phyloP scores from a whole-genome alignment of 2,113 vertebrate species.

The Leucoraja erinaceus region DNA sequence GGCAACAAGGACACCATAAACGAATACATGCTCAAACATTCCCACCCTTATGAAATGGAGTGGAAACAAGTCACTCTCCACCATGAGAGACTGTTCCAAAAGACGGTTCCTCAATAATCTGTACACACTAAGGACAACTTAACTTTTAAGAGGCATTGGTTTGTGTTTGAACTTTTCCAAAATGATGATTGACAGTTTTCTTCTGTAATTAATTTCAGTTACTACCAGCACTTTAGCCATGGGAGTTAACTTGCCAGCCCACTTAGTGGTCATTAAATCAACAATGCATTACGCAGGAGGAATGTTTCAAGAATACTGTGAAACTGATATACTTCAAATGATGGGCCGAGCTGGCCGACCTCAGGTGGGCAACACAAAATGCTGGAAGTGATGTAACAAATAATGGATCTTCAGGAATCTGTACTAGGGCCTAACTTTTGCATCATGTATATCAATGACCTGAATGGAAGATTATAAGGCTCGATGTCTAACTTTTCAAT shows the following conservation, averaged over 20 bases:
- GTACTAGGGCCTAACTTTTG: not conserved
- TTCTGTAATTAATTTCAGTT: constrained; percentile 61
- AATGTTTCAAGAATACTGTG: constrained; percentile 88
- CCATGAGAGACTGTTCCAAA: no score
- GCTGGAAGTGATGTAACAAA: not conserved
- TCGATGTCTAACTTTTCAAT: not conserved
- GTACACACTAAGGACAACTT: not conserved
- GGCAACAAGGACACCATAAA: no score
- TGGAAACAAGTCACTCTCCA: no score
- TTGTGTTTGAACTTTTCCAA: not conserved
- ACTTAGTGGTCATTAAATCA: constrained; percentile 93
- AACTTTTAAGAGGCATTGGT: not conserved
- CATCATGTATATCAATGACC: not conserved
- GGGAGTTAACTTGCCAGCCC: constrained; percentile 95
- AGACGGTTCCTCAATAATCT: not conserved
- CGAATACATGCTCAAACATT: no score
- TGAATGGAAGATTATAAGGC: not conserved
- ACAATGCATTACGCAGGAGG: constrained; percentile 87
- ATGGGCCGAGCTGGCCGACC: constrained; percentile 93
- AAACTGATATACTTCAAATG: constrained; percentile 95
- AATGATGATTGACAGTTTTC: not conserved
- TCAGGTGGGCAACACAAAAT: constrained; percentile 62
- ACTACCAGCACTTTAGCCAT: constrained; percentile 94
- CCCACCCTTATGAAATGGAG: no score
- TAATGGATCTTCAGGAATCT: not conserved